Percentiles rank a stretch among this genome's conserved stretches.
These are phyloP conservation scores for Phrynosoma blainvillii DNA, from an alignment of 2,113 vertebrate species.

Conservation along the genomic window DNA sequence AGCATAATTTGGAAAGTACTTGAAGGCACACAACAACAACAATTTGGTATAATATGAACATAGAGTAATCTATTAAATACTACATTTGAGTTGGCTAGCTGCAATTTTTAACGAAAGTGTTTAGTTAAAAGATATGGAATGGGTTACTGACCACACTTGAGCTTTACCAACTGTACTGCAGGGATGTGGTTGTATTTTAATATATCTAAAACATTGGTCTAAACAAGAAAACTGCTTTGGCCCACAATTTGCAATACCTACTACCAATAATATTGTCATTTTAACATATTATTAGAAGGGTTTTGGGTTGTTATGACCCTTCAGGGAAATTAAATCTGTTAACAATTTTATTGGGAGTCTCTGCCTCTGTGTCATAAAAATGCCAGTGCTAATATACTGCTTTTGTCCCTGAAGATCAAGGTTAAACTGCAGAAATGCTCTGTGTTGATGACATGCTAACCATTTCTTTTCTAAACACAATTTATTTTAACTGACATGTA, in stretches of 20 bases:
- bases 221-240: constrained; percentile 18
- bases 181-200: not conserved
- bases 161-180: not conserved
- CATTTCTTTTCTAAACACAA: constrained; percentile 39
- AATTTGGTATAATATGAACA: not conserved
- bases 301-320: constrained; percentile 48
- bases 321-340: constrained; percentile 63
- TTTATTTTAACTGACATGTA: constrained; percentile 43
- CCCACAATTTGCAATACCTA: constrained; percentile 11
- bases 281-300: constrained; percentile 49
- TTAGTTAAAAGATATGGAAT: not conserved
- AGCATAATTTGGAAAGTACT: too few relatives aligned
- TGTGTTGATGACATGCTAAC: constrained; percentile 31
- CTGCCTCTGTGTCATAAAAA: constrained; percentile 44
- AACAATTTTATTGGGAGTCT: constrained; percentile 43
- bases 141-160: not conserved
- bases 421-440: constrained; percentile 35
- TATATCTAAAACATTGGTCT: constrained; percentile 9
- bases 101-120: not conserved
- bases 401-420: constrained; percentile 12
- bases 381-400: constrained; percentile 35
- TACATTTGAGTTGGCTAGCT: not conserved
- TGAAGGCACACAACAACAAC: too few relatives aligned
- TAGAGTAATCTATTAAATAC: not conserved
- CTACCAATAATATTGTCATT: constrained; percentile 55